phyloP scores from a whole-genome alignment of 2,888 invertebrate genomes.

The Hybos culiciformis region DNA sequence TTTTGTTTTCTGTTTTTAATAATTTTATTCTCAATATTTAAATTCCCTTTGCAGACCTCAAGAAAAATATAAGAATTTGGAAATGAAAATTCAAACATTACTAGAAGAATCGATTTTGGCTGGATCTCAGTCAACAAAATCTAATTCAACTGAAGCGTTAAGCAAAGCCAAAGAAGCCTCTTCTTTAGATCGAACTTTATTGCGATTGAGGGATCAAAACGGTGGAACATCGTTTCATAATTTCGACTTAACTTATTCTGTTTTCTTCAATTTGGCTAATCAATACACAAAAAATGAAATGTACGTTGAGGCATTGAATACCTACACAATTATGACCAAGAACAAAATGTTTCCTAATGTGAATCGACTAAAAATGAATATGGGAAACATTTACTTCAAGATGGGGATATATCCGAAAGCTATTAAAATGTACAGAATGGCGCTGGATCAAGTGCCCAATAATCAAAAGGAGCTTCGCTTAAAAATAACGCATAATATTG shows the following conservation, averaged over 20 bases:
- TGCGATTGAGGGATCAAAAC: slow-evolving; percentile 82
- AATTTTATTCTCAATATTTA: not conserved
- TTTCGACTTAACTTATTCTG: slow-evolving; percentile 89
- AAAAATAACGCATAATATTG: slow-evolving; percentile 95
- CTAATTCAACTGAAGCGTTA: slow-evolving; percentile 40
- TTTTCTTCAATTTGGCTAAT: slow-evolving; percentile 88
- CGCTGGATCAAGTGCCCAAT: slow-evolving; percentile 89
- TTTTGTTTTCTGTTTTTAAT: slow-evolving; percentile 1
- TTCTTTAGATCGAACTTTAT: slow-evolving; percentile 76
- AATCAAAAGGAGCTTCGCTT: slow-evolving; percentile 85
- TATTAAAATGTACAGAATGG: slow-evolving; percentile 96
- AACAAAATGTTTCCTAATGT: slow-evolving; percentile 91
- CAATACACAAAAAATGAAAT: slow-evolving; percentile 91
- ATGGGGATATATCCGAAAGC: slow-evolving; percentile 90
- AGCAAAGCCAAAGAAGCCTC: slow-evolving; percentile 96
- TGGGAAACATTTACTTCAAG: slow-evolving; percentile 95
- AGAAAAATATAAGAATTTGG: slow-evolving; percentile 79
- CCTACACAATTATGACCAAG: slow-evolving; percentile 85
- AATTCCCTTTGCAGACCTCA: slow-evolving; percentile 52
- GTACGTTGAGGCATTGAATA: slow-evolving; percentile 90
- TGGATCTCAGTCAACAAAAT: slow-evolving; percentile 20
- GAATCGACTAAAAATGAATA: slow-evolving; percentile 87
- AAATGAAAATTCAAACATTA: slow-evolving; percentile 73
- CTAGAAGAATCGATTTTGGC: slow-evolving; percentile 77
- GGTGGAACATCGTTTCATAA: slow-evolving; percentile 83